phyloP scores from a whole-genome alignment of 2,888 invertebrate genomes.

The Drosophila mimetica region DNA sequence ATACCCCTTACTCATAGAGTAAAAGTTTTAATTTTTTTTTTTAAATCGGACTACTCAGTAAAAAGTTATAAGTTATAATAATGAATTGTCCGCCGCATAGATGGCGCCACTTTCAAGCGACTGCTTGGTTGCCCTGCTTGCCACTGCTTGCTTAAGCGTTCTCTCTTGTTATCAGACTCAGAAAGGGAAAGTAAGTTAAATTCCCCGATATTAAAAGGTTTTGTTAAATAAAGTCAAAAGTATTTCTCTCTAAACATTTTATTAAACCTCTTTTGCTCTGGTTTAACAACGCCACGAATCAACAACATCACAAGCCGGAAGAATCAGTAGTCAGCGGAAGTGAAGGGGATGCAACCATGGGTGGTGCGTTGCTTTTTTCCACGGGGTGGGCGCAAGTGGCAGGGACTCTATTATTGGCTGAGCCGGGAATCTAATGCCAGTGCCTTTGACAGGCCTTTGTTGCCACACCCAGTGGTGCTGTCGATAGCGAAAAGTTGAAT shows the following conservation, averaged over 20 bases:
- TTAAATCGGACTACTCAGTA: too few species aligned
- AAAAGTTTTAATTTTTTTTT: too few species aligned
- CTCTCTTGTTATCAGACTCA: too few species aligned
- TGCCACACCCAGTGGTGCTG: conserved; percentile 5
- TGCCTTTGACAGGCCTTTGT: conserved; percentile 57
- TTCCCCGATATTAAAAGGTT: too few species aligned
- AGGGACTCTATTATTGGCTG: conserved; percentile 18
- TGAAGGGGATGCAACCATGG: conserved; percentile 3
- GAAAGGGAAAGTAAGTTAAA: too few species aligned
- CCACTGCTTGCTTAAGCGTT: too few species aligned
- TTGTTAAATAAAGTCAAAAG: too few species aligned
- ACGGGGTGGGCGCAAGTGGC: not conserved
- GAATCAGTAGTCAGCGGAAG: conserved; percentile 36
- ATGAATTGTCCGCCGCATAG: too few species aligned
- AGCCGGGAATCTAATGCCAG: conserved; percentile 34
- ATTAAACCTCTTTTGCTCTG: not conserved
- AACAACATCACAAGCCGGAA: conserved; percentile 26
- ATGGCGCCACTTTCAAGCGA: too few species aligned
- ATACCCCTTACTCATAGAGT: too few species aligned
- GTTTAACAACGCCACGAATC: conserved; percentile 4
- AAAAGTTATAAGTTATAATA: too few species aligned
- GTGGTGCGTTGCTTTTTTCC: not conserved
- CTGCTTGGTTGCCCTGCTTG: too few species aligned
- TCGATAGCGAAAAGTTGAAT: conserved; percentile 4
- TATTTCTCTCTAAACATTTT: not conserved